Base-by-base conservation (phyloP, 1,140 invertebrate genomes). In the Zaprionus ghesquierei region DNA sequence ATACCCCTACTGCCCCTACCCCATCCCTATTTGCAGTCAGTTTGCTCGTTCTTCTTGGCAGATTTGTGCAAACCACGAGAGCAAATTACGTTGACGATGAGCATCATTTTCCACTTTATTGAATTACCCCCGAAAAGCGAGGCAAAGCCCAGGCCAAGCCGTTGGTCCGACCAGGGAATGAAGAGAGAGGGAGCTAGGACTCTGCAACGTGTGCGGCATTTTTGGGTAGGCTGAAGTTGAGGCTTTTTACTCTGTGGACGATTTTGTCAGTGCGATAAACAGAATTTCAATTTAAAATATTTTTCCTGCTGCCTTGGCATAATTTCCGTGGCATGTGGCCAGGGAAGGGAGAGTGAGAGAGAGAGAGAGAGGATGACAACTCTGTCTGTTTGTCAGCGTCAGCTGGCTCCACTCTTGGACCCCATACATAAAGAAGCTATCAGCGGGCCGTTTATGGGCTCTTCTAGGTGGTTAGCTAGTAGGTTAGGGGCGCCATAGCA, bases 251-350 rank as follows among this genome's bases (percentile, higher is more conserved):
- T 56, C 60, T 54, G 70, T n/a, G 49, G 38, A 59, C 49, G 81
- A 84, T 85, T 85, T 82, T 69, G 61, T 84, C 69, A 56, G 69
- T 53, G 81, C 70, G 84, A 87, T 87, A 87, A 87, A 87, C 85
- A 87, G 84, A 87, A 87, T 87, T 87, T 87, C 84, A 87, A 87
- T 87, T 87, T 87, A 87, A 87, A 87, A 87, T 87, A 89, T 75
- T 77, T 74, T 68, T 63, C 61, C 20, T 76, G 77, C 77, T 79
- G 79, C 71, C 38, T 60, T 66, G 61, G 73, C 79, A 79, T 78
- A 79, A 69, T 81, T 81, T 76, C 60, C 8, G 8, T 22, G 12
- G 44, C 22, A 23, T 10, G 1, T 5, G 2, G 8, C 5, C n/a
- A n/a, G n/a, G n/a, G n/a, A n/a, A n/a, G n/a, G n/a, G 54, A 3